Conservation (phyloP, 2,113 vertebrate genomes). For the Alces alces region DNA sequence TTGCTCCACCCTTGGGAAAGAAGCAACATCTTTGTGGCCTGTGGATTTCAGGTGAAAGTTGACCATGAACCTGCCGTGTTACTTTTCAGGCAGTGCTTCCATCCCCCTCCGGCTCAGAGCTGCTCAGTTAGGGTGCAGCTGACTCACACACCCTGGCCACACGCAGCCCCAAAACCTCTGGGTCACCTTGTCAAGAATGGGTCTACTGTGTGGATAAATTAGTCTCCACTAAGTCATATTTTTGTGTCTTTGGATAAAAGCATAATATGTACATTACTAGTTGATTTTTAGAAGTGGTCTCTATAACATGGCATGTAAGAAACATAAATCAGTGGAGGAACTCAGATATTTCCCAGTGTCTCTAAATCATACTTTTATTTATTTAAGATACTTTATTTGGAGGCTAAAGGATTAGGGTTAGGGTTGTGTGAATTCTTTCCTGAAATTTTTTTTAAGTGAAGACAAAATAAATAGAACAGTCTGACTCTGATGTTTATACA, state of each 20-base stretch:
- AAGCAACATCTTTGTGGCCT: not conserved
- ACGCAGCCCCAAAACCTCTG: not conserved
- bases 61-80: not conserved
- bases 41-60: not conserved
- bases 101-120: not conserved
- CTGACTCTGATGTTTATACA: not conserved
- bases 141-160: not conserved
- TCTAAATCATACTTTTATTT: slow-evolving; percentile 34
- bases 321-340: not conserved
- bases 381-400: slow-evolving; percentile 13
- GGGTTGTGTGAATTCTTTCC: slow-evolving; percentile 15
- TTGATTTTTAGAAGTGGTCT: not conserved
- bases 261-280: not conserved
- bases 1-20: not conserved
- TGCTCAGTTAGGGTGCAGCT: not conserved
- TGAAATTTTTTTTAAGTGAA: slow-evolving; percentile 5
- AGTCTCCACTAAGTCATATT: not conserved
- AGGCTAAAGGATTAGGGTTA: not conserved
- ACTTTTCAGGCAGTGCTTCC: not conserved
- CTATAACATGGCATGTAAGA: not conserved
- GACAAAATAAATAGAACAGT: slow-evolving; percentile 18
- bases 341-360: slow-evolving; percentile 3
- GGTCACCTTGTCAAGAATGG: not conserved
- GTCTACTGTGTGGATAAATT: not conserved
- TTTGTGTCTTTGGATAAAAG: not conserved